Percentiles rank a stretch among this genome's conserved stretches.
Conservation (phyloP, 2,888 invertebrate genomes). For the Orchestes rusci region DNA sequence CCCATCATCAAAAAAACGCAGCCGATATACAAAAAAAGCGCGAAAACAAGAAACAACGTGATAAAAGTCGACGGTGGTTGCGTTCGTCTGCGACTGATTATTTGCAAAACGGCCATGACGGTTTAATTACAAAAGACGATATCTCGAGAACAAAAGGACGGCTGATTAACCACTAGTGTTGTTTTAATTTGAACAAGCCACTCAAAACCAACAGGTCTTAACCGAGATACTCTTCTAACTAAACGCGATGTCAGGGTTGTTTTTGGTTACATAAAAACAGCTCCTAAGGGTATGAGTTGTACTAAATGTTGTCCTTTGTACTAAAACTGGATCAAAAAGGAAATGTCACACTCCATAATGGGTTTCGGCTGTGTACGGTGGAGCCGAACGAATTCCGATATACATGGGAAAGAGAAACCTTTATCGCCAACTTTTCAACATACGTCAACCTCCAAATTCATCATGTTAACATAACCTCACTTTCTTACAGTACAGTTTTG, state of each 20-base stretch:
- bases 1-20: slow-evolving; percentile 21
- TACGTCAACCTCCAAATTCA: too few species aligned
- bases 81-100: slow-evolving; percentile 12
- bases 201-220: slow-evolving; percentile 36
- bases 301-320: slow-evolving; percentile 2
- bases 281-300: slow-evolving; percentile 2
- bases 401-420: too few species aligned
- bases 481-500: too few species aligned
- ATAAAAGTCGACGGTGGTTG: slow-evolving; percentile 18
- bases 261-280: slow-evolving; percentile 11
- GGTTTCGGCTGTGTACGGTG: too few species aligned
- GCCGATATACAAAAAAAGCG: slow-evolving; percentile 15
- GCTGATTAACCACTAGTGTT: too few species aligned
- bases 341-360: not conserved
- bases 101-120: slow-evolving; percentile 17
- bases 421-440: too few species aligned
- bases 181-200: slow-evolving; percentile 1
- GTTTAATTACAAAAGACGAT: not conserved
- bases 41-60: slow-evolving; percentile 13
- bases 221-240: slow-evolving; percentile 35
- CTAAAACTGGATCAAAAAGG: not conserved
- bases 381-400: too few species aligned
- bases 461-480: too few species aligned
- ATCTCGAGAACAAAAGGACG: slow-evolving; percentile 3
- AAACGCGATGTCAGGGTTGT: slow-evolving; percentile 15